Conservation (phyloP, 2,888 invertebrate species). For the Desoria tigrina region DNA sequence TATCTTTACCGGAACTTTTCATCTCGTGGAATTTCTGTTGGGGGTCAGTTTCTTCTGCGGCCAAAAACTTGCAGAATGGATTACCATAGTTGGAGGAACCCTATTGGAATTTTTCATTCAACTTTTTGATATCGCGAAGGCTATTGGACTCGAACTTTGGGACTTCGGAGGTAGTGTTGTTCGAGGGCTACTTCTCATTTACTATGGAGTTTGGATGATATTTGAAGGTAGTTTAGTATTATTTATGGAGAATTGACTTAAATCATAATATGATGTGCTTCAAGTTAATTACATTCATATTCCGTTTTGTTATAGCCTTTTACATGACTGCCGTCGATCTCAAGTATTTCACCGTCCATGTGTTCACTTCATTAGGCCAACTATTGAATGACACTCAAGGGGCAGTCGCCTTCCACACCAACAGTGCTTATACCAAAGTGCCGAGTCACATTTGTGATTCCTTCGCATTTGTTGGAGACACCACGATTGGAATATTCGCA, state of each 20-base stretch:
- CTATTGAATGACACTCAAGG: conserved; percentile 4
- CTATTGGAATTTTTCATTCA: conserved; percentile 1
- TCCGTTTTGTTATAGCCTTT: conserved; percentile 28
- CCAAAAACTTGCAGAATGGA: conserved; percentile 26
- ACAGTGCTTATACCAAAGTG: conserved; percentile 25
- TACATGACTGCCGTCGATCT: conserved; percentile 32
- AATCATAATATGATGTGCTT: no score
- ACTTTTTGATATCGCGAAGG: not conserved
- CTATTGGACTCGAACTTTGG: conserved; percentile 25
- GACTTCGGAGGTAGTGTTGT: conserved; percentile 33
- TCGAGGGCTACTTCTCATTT: conserved; percentile 31
- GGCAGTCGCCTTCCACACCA: conserved; percentile 5
- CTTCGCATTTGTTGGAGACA: conserved; percentile 37
- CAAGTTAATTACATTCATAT: no score
- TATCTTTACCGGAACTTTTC: conserved; percentile 17
- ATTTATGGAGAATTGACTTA: not conserved
- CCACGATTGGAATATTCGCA: not conserved
- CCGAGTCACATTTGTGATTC: conserved; percentile 33
- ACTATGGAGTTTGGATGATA: conserved; percentile 31
- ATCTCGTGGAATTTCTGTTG: conserved; percentile 28
- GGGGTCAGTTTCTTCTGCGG: conserved; percentile 37
- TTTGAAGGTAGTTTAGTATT: conserved; percentile 41
- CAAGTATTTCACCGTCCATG: conserved; percentile 25
- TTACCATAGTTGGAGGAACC: not conserved
- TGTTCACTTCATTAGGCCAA: conserved; percentile 17